Conservation (phyloP, 2,797 vertebrate species). For the Melanotaenia boesemani region DNA sequence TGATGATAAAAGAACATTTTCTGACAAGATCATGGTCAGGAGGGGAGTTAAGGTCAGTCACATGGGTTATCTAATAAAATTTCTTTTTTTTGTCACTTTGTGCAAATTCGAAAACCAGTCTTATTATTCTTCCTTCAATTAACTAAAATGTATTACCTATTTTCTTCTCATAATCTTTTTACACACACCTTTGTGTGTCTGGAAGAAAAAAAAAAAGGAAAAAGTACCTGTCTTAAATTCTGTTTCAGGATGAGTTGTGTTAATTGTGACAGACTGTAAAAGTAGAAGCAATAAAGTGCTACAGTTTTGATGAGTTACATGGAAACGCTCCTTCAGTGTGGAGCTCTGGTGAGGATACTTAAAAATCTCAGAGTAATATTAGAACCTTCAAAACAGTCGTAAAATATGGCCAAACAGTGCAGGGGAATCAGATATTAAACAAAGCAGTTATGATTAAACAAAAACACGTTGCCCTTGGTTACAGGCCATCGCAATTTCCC, state of each 20-base stretch:
- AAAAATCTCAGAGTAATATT: not conserved
- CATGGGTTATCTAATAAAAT: not conserved
- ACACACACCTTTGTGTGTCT: not conserved
- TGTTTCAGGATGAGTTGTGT: too few relatives aligned
- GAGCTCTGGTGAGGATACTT: not conserved
- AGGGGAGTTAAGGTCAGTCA: not conserved
- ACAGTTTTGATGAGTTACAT: not conserved
- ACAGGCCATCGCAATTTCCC: constrained; percentile 41
- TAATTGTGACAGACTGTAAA: not conserved
- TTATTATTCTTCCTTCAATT: not conserved
- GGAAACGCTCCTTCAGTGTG: not conserved
- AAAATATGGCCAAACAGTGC: not conserved
- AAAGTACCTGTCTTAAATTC: too few relatives aligned
- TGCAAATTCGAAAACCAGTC: not conserved
- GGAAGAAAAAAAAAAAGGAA: not conserved
- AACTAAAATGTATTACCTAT: not conserved
- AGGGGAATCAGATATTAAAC: not conserved
- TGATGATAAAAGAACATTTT: constrained; percentile 1
- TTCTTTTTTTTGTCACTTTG: not conserved
- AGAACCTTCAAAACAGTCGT: not conserved
- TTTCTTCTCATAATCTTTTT: not conserved
- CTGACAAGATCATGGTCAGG: not conserved
- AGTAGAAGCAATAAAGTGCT: not conserved
- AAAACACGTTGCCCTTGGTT: constrained; percentile 16
- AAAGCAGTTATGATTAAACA: constrained; percentile 24